These are phyloP conservation scores for Polymixis flavicincta DNA, from an alignment of 2,888 invertebrate species.

Conservation along the genomic window DNA sequence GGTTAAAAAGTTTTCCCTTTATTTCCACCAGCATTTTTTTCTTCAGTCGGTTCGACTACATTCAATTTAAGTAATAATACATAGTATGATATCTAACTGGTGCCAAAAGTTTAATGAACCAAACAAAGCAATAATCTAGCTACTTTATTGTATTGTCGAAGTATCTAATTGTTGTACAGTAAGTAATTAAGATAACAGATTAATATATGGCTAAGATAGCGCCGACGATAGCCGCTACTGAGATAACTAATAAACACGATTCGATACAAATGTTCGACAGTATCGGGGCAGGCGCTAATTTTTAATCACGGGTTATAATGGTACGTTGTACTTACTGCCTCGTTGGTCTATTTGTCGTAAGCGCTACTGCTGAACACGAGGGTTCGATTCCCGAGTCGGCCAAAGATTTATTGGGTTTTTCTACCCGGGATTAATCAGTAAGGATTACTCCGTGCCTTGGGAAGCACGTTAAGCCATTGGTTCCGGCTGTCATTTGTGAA, in stretches of 20 bases:
- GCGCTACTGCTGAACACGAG: too few relatives aligned
- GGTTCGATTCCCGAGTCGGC: too few relatives aligned
- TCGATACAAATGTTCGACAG: slow-evolving; percentile 63
- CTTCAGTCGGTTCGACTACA: not conserved
- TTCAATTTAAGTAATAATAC: not conserved
- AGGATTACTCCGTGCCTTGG: too few relatives aligned
- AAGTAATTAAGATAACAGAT: slow-evolving; percentile 66
- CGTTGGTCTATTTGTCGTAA: too few relatives aligned
- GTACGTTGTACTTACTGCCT: too few relatives aligned
- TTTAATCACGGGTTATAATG: slow-evolving; percentile 41
- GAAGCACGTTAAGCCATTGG: too few relatives aligned
- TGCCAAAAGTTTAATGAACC: slow-evolving; percentile 38
- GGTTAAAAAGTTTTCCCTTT: too few relatives aligned
- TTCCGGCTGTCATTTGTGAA: too few relatives aligned
- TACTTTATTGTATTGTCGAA: slow-evolving; percentile 51
- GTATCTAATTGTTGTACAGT: slow-evolving; percentile 68
- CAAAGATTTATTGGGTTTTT: too few relatives aligned
- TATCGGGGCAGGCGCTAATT: slow-evolving; percentile 68
- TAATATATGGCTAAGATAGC: slow-evolving; percentile 62
- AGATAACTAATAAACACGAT: slow-evolving; percentile 59
- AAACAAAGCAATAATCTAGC: slow-evolving; percentile 43
- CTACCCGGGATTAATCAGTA: too few relatives aligned
- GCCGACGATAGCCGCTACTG: slow-evolving; percentile 67
- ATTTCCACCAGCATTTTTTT: not conserved
- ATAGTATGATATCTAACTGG: not conserved